These are phyloP conservation scores for Vidua macroura DNA, from an alignment of 2,113 vertebrate species.

Conservation along the genomic window DNA sequence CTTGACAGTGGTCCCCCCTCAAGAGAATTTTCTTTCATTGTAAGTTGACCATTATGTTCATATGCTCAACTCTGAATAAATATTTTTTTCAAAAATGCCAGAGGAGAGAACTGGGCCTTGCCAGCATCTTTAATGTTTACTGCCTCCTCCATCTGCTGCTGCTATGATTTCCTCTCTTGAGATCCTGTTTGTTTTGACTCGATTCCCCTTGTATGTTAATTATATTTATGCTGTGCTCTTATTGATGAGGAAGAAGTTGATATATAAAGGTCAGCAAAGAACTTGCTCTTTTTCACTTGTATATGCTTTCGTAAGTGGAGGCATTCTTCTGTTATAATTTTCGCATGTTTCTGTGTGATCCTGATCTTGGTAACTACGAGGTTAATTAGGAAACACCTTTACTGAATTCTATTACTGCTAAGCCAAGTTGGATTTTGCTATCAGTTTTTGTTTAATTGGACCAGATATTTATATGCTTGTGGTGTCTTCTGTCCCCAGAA, in stretches of 20 bases:
- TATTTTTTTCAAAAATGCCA: not conserved
- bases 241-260: not conserved
- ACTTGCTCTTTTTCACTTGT: not conserved
- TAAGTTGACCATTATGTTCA: not conserved
- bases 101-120: not conserved
- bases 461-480: not conserved
- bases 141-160: slow-evolving; percentile 20
- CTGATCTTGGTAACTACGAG: not conserved
- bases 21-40: not conserved
- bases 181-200: not conserved
- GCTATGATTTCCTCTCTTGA: not conserved
- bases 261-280: not conserved
- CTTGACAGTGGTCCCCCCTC: not conserved
- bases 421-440: not conserved
- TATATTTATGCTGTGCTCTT: not conserved
- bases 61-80: not conserved
- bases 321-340: not conserved
- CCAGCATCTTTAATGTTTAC: not conserved
- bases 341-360: not conserved
- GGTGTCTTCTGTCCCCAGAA: not conserved
- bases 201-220: not conserved
- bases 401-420: not conserved
- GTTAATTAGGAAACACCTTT: not conserved
- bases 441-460: not conserved
- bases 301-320: not conserved